Evolutionary conservation across 2,797 vertebrate genomes (phyloP), one percentile per base, ranked within the genome.

Genomic region (Neopelma chrysocephalum): DNA sequence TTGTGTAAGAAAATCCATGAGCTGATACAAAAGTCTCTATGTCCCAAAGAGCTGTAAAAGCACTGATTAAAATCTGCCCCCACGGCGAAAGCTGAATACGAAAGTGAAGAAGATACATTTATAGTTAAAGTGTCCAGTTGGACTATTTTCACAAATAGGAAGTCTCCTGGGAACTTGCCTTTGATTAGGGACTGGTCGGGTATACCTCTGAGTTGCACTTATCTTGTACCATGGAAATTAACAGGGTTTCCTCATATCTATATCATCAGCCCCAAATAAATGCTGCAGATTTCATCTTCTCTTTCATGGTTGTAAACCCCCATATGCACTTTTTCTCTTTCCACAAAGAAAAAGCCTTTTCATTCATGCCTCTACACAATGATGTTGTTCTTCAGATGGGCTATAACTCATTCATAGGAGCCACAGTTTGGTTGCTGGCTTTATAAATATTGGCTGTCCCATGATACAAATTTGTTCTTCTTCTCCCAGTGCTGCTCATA

Each of bases 1-100:
- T 88, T 93, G 82, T 95, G 61, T 72, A 90, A 88, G 69, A 96
- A 90, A 95, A 97, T 85, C 84, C 69, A 38, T 5, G 36, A 81
- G 38, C 60, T 90, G 92, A 85, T 87, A 94, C 64, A 95, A 95
- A 89, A 80, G n/a, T 32, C 48, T 72, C 65, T 93, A 20, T 88
- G 87, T 86, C 65, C 58, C 18, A 34, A 76, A 62, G 54, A 78
- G 40, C 82, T 82, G 58, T 81, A 88, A 95, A 93, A 38, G 16
- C 42, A 48, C 61, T 47, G 54, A 83, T 81, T 84, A 88, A 94
- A 91, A 86, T 80, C 61, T 95, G 12, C 4, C 23, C 26, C 25
- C 21, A 25, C 54, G 79, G 8, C 0, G 10, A 94, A 95, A 89
- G 54, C 58, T 78, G 69, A 75, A 88, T 50, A 79, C 60, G 65